Evolutionary conservation across 2,888 invertebrate genomes (phyloP).

Genomic region (Loripinus fragilis): DNA sequence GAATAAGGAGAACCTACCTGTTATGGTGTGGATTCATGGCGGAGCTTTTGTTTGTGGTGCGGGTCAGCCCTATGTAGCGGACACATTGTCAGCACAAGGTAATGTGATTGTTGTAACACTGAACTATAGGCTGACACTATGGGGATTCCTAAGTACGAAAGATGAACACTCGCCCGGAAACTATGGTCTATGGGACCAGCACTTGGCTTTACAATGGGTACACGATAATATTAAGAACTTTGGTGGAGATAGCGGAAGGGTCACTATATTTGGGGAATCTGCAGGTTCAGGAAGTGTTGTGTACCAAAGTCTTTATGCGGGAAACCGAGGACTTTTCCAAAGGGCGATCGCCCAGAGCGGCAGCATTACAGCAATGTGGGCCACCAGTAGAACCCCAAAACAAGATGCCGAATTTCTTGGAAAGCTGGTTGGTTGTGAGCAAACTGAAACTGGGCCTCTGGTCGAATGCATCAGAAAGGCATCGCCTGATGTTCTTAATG

Average conservation of each 20-base stretch:
- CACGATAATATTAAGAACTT: not conserved
- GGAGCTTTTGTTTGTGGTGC: not conserved
- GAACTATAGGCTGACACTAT: not conserved
- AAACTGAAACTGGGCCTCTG: not conserved
- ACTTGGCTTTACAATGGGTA: not conserved
- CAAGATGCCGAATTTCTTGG: not conserved
- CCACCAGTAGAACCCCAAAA: not conserved
- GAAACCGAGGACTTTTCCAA: not conserved
- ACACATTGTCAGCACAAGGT: not conserved
- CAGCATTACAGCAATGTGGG: not conserved
- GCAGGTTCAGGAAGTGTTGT: not conserved
- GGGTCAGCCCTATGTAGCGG: not conserved
- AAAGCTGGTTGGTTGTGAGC: not conserved
- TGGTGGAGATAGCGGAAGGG: not conserved
- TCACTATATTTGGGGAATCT: not conserved
- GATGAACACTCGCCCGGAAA: not conserved
- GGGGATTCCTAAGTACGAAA: not conserved
- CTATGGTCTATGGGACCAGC: not conserved
- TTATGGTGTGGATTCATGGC: not conserved
- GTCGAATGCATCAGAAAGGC: not conserved
- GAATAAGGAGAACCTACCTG: not conserved
- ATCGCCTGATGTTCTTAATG: not conserved
- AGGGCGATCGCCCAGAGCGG: not conserved
- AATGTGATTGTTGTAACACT: not conserved
- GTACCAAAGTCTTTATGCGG: not conserved